Base-by-base conservation (phyloP, 1,140 invertebrate species). In the Euborellia annulipes region DNA sequence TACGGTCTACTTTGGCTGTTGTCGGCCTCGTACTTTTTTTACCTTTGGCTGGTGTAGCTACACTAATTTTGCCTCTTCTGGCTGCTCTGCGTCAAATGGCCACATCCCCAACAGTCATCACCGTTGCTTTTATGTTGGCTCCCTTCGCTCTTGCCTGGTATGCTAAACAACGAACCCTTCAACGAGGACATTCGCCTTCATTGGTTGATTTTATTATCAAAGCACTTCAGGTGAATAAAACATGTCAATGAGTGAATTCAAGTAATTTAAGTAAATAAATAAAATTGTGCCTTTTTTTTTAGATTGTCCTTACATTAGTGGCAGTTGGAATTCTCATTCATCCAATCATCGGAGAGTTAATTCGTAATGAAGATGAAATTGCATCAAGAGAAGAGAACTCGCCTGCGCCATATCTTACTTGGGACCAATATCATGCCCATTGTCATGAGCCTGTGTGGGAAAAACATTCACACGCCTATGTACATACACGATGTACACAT, bases 21-120 rank as follows among this genome's bases (percentile, higher is more conserved):
- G 80, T 84, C 3, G 82, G 82, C 4, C 70, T 82, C 21, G 76
- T 85, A 1, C 55, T 85, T 0, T 85, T 85, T 52, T 53, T 87
- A 21, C 83, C 84, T 0, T 61, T 86, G 2, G 75, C 81, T n/a
- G 81, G 82, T 1, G 61, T 87, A 17, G 73, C 78, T 0, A 80
- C 79, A 0, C 64, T 85, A 1, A 64, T 83, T 2, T 61, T 87
- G 22, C 82, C 82, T 0, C 69, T 84, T 9, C 69, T 79, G 6
- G 80, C 82, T 4, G 68, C 77, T 38, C 11, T 27, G 11, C 4
- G 27, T 20, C 14, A 38, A n/a, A 9, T 27, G 23, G 23, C 23
- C 11, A 27, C 23, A 4, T 27, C 23, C 4, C 23, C 23, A 27
- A 27, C 23, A 6, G 23, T 11, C 11, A 27, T 27, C 23, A 27